Evolutionary conservation across 2,888 invertebrate species (phyloP), one percentile per base, ranked within the genome.

Genomic region (Dicycla oo): DNA sequence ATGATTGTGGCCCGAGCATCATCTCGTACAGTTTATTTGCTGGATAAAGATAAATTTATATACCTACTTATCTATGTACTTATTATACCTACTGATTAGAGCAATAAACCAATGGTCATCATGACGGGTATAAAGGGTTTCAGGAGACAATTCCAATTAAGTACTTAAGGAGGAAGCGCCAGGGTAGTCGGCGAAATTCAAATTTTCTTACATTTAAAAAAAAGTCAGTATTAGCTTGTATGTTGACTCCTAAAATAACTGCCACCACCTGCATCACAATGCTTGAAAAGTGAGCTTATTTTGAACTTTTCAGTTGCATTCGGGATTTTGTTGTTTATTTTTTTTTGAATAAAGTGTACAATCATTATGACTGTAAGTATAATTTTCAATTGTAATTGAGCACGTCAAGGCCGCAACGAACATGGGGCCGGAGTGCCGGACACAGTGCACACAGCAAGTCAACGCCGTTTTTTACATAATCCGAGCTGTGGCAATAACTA

Each of bases 401-500:
- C 45, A 11, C 53, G 20, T 49, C 70, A 79, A 79, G 79, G 79
- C 30, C 67, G 6, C 57, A 13, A 18, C 45, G 8, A n/a, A 51
- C 78, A 30, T 61, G 54, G 38, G n/a, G 34, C 69, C 78, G 57
- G 45, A 40, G n/a, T 49, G 26, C 38, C 58, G 49, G 68, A 70
- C 58, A 62, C n/a, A 15, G n/a, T 34, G 2, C 53, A n/a, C 53
- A 54, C 62, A 40, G 66, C 43, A 13, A 51, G 18, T 40, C 57
- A 34, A 47, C 54, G 20, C 40, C n/a, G 60, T 82, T 78, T 82
- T 67, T 72, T 67, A 78, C 51, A 30, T 58, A 58, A 54, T 30
- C 0, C 11, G 11, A 60, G 45, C 23, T 68, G 57, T 54, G 43
- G 34, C 13, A 57, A 75, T 49, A 82, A 78, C 78, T 45, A 20